Base-by-base conservation (phyloP, 2,888 invertebrate genomes). In the Amphipyra tragopoginis region DNA sequence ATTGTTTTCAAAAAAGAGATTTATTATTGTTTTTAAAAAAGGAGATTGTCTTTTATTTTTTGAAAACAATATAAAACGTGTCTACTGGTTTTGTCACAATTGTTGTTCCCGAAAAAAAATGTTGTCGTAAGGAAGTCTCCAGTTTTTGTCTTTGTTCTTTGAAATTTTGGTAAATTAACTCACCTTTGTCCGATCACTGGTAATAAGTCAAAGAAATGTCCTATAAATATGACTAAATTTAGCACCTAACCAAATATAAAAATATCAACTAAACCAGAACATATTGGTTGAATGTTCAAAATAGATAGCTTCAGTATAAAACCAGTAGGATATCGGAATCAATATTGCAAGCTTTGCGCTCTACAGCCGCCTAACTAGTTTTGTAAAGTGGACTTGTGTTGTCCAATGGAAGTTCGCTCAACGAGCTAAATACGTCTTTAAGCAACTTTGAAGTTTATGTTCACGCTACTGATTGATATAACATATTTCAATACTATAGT, bases 311-410 rank as follows among this genome's bases (percentile, higher is more conserved):
- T 44, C 29, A 55, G 38, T 56, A 53, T 52, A 55, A 59, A 65
- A 65, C 66, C 13, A 61, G 49, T 58, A 42, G 52, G 38, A 65
- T 53, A 62, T 62, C 43, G 48, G 38, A 76, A 76, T 74, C 73
- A 74, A 76, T 76, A 74, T 63, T 72, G 67, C 57, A 60, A 57
- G 66, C 67, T 75, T 65, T 60, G 57, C 51, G 48, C 56, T 56
- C 52, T 40, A 60, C 63, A 55, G 52, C 40, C 52, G 29, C 39
- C 55, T 72, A 72, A 74, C 73, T 74, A 63, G 67, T 67, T 76
- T 63, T 44, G 73, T 55, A 60, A 72, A 73, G 57, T 61, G 63
- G 63, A 42, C 72, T 72, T 66, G 57, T 62, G 47, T 72, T 65
- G 66, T 75, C 61, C 58, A 59, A 47, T 45, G 29, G 53, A 66